Conservation (phyloP, 2,888 invertebrate species). For the Caenorhabditis plicata region DNA sequence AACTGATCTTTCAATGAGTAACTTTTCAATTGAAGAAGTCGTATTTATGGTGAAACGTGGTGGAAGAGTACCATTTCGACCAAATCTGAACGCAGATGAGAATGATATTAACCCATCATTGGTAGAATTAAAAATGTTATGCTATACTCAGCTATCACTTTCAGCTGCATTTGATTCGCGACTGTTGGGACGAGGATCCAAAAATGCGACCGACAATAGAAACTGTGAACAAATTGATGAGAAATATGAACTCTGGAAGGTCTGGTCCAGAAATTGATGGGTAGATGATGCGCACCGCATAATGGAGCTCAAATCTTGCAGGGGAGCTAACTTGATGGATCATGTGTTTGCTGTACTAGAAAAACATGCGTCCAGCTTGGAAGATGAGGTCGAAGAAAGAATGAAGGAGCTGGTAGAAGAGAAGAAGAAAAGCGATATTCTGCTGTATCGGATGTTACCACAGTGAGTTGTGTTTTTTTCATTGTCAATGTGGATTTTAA, state of each 20-base stretch:
- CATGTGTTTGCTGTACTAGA: conserved; percentile 62
- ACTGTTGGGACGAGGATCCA: conserved; percentile 60
- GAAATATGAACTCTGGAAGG: conserved; percentile 57
- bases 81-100: conserved; percentile 35
- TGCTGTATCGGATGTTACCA: conserved; percentile 57
- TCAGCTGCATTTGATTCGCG: conserved; percentile 55
- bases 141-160: conserved; percentile 4
- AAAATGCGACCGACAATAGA: conserved; percentile 53
- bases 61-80: conserved; percentile 41
- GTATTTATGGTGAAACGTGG: conserved; percentile 57
- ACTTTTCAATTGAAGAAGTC: conserved; percentile 36
- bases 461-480: conserved; percentile 49
- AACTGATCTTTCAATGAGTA: background rate
- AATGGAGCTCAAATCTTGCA: conserved; percentile 20
- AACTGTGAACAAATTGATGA: conserved; percentile 50
- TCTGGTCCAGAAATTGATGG: conserved; percentile 15
- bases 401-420: conserved; percentile 58
- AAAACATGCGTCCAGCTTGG: conserved; percentile 48
- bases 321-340: conserved; percentile 61
- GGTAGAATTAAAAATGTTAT: conserved; percentile 6
- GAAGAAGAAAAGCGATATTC: conserved; percentile 55
- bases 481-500: too few species aligned
- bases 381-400: conserved; percentile 53
- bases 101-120: conserved; percentile 53
- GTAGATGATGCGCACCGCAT: background rate